phyloP scores from a whole-genome alignment of 2,113 vertebrate genomes.

The Marcusenius ussheri region DNA sequence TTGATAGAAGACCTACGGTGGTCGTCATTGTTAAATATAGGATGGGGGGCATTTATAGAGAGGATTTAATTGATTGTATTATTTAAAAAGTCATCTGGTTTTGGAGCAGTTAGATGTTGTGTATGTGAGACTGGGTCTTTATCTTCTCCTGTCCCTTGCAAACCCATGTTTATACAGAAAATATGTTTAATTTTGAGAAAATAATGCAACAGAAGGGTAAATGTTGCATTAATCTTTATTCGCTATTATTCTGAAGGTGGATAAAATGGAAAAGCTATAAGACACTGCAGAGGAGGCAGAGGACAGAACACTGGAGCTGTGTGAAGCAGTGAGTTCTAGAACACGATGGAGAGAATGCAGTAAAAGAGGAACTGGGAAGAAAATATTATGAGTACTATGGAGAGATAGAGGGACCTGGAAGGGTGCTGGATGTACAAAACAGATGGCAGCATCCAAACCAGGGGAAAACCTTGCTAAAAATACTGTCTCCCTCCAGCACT shows the following conservation, averaged over 20 bases:
- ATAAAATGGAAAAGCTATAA: neutral
- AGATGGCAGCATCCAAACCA: slow-evolving; percentile 9
- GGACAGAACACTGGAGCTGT: too few species aligned
- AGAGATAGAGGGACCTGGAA: neutral
- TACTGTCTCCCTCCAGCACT: neutral
- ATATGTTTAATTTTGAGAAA: neutral
- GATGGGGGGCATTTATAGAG: neutral
- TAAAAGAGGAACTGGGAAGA: neutral
- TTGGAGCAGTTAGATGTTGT: neutral
- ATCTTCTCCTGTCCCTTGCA: neutral
- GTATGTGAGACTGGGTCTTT: neutral
- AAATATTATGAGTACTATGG: neutral
- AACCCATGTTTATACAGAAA: neutral
- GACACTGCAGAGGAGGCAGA: neutral
- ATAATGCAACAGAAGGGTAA: neutral
- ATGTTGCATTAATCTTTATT: neutral
- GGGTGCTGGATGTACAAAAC: neutral
- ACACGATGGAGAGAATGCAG: neutral
- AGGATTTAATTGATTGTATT: neutral
- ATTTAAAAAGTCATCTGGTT: slow-evolving; percentile 24
- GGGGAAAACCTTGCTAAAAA: slow-evolving; percentile 11
- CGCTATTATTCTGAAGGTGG: neutral
- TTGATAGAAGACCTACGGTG: too few species aligned
- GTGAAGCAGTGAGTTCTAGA: neutral
- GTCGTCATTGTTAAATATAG: neutral